Conservation (phyloP, 2,113 vertebrate genomes). For the Indicator indicator region DNA sequence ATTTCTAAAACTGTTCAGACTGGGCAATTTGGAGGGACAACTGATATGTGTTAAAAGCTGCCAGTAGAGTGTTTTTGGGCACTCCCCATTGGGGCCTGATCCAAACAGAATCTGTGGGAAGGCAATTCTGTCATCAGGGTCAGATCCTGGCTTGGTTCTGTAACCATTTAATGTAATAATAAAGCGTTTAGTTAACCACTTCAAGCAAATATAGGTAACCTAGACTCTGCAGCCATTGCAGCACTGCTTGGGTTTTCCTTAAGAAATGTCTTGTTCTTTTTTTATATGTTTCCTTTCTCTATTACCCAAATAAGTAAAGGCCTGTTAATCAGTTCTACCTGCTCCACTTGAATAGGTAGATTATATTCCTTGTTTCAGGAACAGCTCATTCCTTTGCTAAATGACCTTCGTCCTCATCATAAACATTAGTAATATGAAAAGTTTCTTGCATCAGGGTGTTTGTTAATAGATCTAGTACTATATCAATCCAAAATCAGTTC, state of each 20-base stretch:
- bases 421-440: neutral
- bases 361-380: neutral
- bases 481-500: neutral
- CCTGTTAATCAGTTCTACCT: neutral
- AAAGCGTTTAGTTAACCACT: neutral
- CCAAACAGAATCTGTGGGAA: neutral
- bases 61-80: neutral
- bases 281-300: neutral
- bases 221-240: neutral
- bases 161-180: constrained; percentile 8
- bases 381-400: constrained; percentile 8
- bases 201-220: constrained; percentile 2
- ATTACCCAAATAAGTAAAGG: neutral
- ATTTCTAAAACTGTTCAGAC: neutral
- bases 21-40: neutral
- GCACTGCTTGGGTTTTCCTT: constrained; percentile 11
- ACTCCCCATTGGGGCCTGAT: neutral
- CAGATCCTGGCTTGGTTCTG: constrained; percentile 31
- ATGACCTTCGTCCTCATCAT: neutral
- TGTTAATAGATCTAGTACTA: neutral
- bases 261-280: neutral
- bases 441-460: neutral
- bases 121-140: neutral
- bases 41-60: neutral
- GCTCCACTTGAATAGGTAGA: neutral